Evolutionary conservation across 1,140 invertebrate species (phyloP).

Genomic region (Carcinoscorpius rotundicauda): DNA sequence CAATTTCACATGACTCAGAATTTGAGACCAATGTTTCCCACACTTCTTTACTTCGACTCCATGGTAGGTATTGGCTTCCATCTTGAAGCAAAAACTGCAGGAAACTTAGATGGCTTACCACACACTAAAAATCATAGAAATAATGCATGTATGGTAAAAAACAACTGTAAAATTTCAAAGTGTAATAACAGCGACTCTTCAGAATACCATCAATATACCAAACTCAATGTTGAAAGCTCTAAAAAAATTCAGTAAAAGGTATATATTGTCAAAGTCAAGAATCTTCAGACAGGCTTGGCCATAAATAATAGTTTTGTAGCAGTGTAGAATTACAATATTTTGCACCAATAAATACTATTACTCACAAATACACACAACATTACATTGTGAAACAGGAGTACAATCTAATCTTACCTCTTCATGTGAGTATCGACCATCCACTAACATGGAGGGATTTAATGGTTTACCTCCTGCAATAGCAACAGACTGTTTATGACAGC

Average conservation of each 20-base stretch:
- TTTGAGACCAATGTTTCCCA: constrained; percentile 39
- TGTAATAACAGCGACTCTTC: not conserved
- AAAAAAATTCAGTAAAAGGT: too few relatives aligned
- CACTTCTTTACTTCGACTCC: constrained; percentile 38
- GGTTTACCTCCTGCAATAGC: constrained; percentile 24
- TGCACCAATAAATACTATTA: too few relatives aligned
- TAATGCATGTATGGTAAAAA: not conserved
- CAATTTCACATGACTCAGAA: constrained; percentile 35
- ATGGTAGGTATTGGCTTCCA: constrained; percentile 39
- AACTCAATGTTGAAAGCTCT: too few relatives aligned
- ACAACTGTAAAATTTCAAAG: not conserved
- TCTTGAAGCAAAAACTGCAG: constrained; percentile 42
- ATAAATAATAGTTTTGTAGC: too few relatives aligned
- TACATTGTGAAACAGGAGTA: too few relatives aligned
- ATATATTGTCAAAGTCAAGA: too few relatives aligned
- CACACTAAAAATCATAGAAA: constrained; percentile 32
- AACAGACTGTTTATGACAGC: constrained; percentile 37
- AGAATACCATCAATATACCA: not conserved
- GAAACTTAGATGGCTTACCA: constrained; percentile 39
- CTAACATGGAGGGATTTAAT: constrained; percentile 32
- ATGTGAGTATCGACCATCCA: constrained; percentile 39
- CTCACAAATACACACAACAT: too few relatives aligned
- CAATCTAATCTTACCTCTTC: constrained; percentile 29
- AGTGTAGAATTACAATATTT: too few relatives aligned
- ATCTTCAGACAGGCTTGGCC: too few relatives aligned